Evolutionary conservation across 1,140 invertebrate species (phyloP).

Genomic region (Drosophila pectinifera): DNA sequence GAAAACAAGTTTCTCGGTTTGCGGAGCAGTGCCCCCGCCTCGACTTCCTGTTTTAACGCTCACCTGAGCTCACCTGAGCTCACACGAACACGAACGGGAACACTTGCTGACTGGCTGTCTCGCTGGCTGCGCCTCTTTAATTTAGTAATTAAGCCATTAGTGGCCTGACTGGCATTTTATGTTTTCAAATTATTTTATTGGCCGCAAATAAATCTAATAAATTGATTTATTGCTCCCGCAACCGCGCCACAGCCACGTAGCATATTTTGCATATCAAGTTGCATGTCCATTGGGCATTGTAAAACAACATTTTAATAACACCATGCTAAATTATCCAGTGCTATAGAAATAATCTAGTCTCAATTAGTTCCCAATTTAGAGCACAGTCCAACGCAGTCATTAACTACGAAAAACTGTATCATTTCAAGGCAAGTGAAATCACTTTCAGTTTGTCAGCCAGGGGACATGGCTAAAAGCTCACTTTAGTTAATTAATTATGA

Average conservation of each 20-base stretch:
- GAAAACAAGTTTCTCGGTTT: conserved; percentile 63
- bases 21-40: conserved; percentile 36
- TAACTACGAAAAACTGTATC: conserved; percentile 12
- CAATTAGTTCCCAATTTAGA: conserved; percentile 7
- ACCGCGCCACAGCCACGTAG: conserved; percentile 18
- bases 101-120: conserved; percentile 14
- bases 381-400: conserved; percentile 1
- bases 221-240: conserved; percentile 73
- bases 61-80: conserved; percentile 14
- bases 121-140: conserved; percentile 59
- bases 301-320: conserved; percentile 19
- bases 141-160: conserved; percentile 79
- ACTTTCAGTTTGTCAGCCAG: conserved; percentile 9
- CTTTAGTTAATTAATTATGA: background rate
- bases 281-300: conserved; percentile 7
- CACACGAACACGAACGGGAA: conserved; percentile 39
- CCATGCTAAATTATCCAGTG: conserved; percentile 8
- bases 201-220: conserved; percentile 77
- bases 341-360: conserved; percentile 27
- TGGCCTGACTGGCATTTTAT: conserved; percentile 57
- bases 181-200: conserved; percentile 78
- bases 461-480: no score
- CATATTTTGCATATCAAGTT: conserved; percentile 40
- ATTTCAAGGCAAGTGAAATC: conserved; percentile 6
- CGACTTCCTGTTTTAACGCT: conserved; percentile 43